Conservation (phyloP, 2,113 vertebrate species). For the Scartelaos histophorus region DNA sequence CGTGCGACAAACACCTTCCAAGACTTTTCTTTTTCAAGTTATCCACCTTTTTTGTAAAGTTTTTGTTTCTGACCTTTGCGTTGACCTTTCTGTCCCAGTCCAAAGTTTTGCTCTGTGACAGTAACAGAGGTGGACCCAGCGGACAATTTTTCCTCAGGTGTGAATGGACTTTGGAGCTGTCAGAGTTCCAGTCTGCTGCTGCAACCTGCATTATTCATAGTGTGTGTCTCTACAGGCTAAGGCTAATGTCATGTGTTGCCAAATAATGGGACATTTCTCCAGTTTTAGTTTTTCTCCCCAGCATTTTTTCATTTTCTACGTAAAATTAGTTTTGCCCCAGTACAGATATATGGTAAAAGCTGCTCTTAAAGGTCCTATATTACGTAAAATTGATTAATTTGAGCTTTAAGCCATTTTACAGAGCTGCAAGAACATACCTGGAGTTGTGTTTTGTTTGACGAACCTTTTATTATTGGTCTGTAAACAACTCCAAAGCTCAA, state of each 20-base stretch:
- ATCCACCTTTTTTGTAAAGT: neutral
- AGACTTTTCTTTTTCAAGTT: neutral
- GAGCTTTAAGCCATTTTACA: too few species aligned
- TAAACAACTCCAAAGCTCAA: too few species aligned
- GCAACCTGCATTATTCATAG: slow-evolving; percentile 6
- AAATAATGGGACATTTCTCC: neutral
- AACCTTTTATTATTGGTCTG: too few species aligned
- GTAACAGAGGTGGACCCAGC: neutral
- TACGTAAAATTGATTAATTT: too few species aligned
- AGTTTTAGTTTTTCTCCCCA: neutral
- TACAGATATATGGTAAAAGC: too few species aligned
- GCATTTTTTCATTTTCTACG: too few species aligned
- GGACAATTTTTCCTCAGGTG: neutral
- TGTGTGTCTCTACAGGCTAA: neutral
- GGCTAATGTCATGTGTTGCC: slow-evolving; percentile 1
- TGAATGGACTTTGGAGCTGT: slow-evolving; percentile 1
- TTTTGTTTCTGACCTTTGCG: neutral
- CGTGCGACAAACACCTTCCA: too few species aligned
- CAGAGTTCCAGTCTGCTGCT: neutral
- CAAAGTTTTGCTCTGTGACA: neutral
- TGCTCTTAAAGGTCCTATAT: too few species aligned
- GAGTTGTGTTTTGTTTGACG: too few species aligned
- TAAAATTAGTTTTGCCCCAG: too few species aligned
- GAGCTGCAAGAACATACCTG: too few species aligned
- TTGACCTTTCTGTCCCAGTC: neutral